Base-by-base conservation (phyloP, 2,888 invertebrate species). In the Acrobasis consociella region DNA sequence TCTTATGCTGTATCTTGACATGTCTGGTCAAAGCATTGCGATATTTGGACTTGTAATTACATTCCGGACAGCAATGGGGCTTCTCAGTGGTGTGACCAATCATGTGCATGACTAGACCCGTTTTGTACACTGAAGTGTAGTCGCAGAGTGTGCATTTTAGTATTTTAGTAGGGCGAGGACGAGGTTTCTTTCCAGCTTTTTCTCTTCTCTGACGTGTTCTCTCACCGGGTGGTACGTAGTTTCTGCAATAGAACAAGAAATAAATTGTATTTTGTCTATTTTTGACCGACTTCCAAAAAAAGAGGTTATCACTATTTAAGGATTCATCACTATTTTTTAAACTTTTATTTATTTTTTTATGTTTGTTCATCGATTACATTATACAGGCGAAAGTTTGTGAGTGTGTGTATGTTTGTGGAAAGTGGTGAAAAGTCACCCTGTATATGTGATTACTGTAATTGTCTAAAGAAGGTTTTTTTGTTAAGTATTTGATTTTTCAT, bases 21-120 rank as follows among this genome's bases (percentile, higher is more conserved):
- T 89, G 89, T 0, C 87, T 64, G 1, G 75, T 73, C 0, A 88
- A 58, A 0, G 86, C 80, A 0, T 76, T 74, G 0, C 81, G 77
- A 39, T 85, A 87, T 64, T 77, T 86, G 0, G 87, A 84, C 0
- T 76, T 74, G 55, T 87, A 89, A 0, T 71, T 68, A 15, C 89
- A 89, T 0, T 62, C 22, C 0, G 70, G 65, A 2, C 88, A 89
- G 0, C 72, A 55, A 13, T 70, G 76, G 0, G 85, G 82, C 46
- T 82, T 84, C 0, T 62, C 22, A 2, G 76, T 69, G 0, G 70
- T 72, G 56, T 89, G 88, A 0, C 80, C 75, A 0, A 80, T 58
- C 0, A 77, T 56, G 22, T 88, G 89, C 0, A 78, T 67, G 5
- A 78, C 70, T 0, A 88, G 37, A n/a, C 82, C 80, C 66, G 83